phyloP scores from a whole-genome alignment of 2,888 invertebrate species.

The Hyppa rectilinea region DNA sequence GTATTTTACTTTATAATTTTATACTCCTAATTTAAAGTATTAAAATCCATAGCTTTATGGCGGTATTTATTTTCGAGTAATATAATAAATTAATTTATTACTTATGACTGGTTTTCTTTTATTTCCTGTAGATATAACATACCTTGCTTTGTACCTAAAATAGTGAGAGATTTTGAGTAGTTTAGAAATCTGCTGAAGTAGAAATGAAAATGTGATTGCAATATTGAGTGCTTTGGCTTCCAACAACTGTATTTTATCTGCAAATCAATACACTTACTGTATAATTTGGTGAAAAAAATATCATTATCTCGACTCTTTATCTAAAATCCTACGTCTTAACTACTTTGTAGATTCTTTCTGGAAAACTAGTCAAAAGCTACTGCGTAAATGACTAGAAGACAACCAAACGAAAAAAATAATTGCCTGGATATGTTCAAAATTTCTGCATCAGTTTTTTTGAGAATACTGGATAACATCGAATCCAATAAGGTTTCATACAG shows the following conservation, averaged over 20 bases:
- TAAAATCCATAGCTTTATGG: conserved; percentile 87
- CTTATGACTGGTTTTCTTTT: conserved; percentile 77
- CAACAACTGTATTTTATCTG: conserved; percentile 18
- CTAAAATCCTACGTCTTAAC: neutral
- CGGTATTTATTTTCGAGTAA: conserved; percentile 90
- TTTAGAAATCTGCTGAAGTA: conserved; percentile 11
- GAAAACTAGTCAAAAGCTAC: neutral
- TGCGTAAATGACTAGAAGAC: neutral
- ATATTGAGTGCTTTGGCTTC: neutral
- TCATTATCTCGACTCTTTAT: neutral
- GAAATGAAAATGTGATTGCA: conserved; percentile 5
- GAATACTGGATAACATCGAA: neutral
- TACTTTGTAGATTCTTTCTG: neutral
- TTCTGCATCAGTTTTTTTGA: neutral
- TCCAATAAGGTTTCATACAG: neutral
- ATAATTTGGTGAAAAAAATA: neutral
- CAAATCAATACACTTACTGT: neutral
- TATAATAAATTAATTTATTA: conserved; percentile 88
- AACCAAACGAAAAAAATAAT: no score
- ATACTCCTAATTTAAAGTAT: conserved; percentile 88
- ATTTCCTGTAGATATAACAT: conserved; percentile 40
- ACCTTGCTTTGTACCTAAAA: conserved; percentile 8
- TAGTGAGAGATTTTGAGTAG: conserved; percentile 6
- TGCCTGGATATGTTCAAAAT: neutral
- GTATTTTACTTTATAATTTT: conserved; percentile 86